A percentile compares a stretch with the other conserved stretches of the same genome.
Conservation (phyloP, 2,113 vertebrate genomes). For the Dasyornis broadbenti region DNA sequence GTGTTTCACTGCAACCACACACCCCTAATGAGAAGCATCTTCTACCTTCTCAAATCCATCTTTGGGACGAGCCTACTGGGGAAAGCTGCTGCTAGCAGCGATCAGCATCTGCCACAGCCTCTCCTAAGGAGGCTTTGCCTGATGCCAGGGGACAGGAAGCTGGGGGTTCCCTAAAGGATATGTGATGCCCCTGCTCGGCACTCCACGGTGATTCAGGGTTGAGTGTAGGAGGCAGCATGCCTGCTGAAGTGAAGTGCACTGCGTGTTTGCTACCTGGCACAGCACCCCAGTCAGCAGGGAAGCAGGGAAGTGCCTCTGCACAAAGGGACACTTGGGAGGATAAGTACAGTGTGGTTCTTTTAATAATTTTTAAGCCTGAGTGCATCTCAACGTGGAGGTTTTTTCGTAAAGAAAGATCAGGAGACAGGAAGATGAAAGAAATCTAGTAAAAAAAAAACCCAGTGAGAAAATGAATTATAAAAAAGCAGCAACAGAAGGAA, state of each 20-base stretch:
- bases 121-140: background rate
- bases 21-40: rapidly evolving
- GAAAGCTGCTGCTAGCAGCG: background rate
- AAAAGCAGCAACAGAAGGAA: background rate
- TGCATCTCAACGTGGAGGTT: background rate
- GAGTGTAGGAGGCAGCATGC: background rate
- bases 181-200: rapidly evolving
- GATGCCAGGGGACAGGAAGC: background rate
- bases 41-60: background rate
- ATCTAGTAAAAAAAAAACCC: background rate
- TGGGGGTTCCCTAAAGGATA: background rate
- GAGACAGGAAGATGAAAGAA: conserved; percentile 23
- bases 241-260: background rate
- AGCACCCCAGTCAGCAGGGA: background rate
- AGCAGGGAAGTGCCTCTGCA: background rate
- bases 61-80: rapidly evolving
- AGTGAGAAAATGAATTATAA: background rate
- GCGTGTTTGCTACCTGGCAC: background rate
- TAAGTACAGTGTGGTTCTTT: background rate
- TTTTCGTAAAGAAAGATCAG: background rate
- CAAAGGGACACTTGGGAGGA: background rate
- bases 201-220: rapidly evolving
- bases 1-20: background rate
- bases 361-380: background rate
- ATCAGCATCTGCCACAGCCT: background rate